Evolutionary conservation across 2,888 invertebrate genomes (phyloP).

Genomic region (Polymixis lichenea): DNA sequence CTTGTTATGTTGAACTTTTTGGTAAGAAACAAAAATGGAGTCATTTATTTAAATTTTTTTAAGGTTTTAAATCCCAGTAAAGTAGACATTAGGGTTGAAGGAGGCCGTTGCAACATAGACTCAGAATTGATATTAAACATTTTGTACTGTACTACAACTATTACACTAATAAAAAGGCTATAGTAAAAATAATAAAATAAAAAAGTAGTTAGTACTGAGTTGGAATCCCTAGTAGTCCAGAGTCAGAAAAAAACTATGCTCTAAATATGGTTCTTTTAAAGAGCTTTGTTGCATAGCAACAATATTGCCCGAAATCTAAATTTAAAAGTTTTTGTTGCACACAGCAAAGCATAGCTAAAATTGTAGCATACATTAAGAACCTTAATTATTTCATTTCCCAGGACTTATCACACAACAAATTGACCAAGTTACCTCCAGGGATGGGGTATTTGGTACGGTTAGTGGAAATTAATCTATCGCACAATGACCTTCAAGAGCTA

Average conservation of each 20-base stretch:
- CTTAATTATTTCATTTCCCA: conserved; percentile 74
- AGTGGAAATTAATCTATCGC: conserved; percentile 93
- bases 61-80: not conserved
- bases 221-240: not conserved
- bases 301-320: not conserved
- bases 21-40: conserved; percentile 72
- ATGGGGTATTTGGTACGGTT: conserved; percentile 96
- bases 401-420: conserved; percentile 95
- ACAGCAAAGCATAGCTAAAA: not conserved
- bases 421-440: conserved; percentile 94
- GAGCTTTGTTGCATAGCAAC: not conserved
- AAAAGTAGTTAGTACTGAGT: too few relatives aligned
- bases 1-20: conserved; percentile 93
- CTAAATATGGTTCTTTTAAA: not conserved
- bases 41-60: not conserved
- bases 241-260: too few relatives aligned
- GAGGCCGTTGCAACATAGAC: too few relatives aligned
- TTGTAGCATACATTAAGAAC: not conserved
- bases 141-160: too few relatives aligned
- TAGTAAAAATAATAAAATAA: too few relatives aligned
- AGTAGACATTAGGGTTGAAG: too few relatives aligned
- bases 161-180: too few relatives aligned
- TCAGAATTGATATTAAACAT: too few relatives aligned
- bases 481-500: conserved; percentile 94
- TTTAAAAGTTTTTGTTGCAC: not conserved